phyloP scores from a whole-genome alignment of 2,888 invertebrate genomes.

The Cephus nigrinus region DNA sequence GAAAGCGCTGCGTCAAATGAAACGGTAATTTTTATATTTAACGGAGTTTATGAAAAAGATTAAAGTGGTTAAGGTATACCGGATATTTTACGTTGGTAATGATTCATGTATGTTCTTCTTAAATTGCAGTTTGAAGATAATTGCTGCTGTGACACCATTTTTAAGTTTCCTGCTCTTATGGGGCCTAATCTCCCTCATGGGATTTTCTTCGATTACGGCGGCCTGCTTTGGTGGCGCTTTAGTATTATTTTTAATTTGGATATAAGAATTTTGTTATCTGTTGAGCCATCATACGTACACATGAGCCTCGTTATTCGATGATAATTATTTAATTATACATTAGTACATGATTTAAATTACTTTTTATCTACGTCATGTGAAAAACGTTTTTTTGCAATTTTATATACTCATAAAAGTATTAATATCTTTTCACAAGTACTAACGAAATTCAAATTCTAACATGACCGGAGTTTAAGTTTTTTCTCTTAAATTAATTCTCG shows the following conservation, averaged over 20 bases:
- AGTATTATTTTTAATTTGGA: constrained; percentile 32
- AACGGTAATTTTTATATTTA: constrained; percentile 27
- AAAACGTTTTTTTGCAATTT: background rate
- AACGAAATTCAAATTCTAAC: background rate
- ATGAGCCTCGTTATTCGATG: background rate
- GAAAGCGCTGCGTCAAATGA: constrained; percentile 30
- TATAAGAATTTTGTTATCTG: constrained; percentile 20
- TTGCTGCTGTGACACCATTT: constrained; percentile 34
- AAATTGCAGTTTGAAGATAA: constrained; percentile 35
- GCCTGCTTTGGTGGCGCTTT: constrained; percentile 25
- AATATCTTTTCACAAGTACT: background rate
- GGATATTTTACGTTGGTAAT: background rate
- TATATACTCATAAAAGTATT: background rate
- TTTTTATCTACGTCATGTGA: background rate
- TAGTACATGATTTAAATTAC: background rate
- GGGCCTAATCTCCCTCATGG: constrained; percentile 24
- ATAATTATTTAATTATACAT: background rate
- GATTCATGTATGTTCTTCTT: constrained; percentile 1
- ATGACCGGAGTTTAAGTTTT: background rate
- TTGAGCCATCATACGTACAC: background rate
- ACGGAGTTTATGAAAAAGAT: background rate
- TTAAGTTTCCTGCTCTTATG: constrained; percentile 30
- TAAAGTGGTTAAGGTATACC: background rate
- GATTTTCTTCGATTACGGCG: constrained; percentile 13
- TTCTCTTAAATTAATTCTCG: no score